Percentiles rank a stretch among this genome's conserved stretches.
These are phyloP conservation scores for Sternarchorhynchus goeldii DNA, from an alignment of 2,797 vertebrate genomes.

Conservation along the genomic window DNA sequence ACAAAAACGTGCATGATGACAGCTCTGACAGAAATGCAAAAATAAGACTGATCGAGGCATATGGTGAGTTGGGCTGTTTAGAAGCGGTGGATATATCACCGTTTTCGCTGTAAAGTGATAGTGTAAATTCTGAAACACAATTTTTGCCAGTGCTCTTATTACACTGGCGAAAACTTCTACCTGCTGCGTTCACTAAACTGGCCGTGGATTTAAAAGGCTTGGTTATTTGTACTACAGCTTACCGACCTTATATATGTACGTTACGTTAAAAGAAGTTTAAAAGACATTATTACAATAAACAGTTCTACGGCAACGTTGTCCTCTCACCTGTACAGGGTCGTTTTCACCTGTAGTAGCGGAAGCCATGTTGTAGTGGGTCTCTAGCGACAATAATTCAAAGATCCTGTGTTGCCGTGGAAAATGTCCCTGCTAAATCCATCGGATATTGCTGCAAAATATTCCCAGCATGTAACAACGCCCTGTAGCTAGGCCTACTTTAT, in stretches of 20 bases:
- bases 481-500: background rate
- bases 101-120: too few relatives aligned
- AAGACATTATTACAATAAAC: background rate
- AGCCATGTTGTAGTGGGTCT: constrained; percentile 58
- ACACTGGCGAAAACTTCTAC: background rate
- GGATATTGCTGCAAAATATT: constrained; percentile 5
- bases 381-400: constrained; percentile 28
- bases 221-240: background rate
- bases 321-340: constrained; percentile 57
- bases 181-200: background rate
- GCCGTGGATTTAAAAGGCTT: background rate
- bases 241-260: background rate
- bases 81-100: too few relatives aligned
- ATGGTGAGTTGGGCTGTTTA: too few relatives aligned
- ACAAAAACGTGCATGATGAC: too few relatives aligned
- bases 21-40: too few relatives aligned
- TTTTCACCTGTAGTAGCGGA: constrained; percentile 57
- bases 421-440: constrained; percentile 49
- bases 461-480: background rate
- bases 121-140: too few relatives aligned
- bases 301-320: background rate
- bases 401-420: constrained; percentile 5
- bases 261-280: background rate
- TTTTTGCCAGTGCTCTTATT: too few relatives aligned
- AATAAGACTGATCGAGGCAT: too few relatives aligned